phyloP scores from a whole-genome alignment of 2,797 vertebrate species.

The Poeciliopsis paucimaculata region DNA sequence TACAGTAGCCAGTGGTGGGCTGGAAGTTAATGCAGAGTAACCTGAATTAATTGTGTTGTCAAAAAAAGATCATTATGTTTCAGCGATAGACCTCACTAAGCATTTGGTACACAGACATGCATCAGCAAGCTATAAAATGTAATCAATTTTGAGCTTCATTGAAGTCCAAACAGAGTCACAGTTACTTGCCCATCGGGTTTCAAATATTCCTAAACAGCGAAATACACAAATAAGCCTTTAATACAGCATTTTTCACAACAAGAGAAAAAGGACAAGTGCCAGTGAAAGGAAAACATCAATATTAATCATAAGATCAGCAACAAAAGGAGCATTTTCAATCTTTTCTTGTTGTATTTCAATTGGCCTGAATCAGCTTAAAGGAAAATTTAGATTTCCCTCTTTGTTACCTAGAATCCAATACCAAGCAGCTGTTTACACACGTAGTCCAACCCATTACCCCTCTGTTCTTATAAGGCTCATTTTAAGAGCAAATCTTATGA shows the following conservation, averaged over 20 bases:
- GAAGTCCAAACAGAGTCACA: conserved; percentile 18
- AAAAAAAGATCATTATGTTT: neutral
- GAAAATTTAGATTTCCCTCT: neutral
- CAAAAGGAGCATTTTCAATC: neutral
- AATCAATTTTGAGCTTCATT: conserved; percentile 20
- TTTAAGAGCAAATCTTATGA: conserved; percentile 7
- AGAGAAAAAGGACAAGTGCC: neutral
- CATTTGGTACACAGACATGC: conserved; percentile 29
- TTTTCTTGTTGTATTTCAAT: neutral
- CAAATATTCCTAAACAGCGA: conserved; percentile 9
- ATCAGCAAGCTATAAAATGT: conserved; percentile 26
- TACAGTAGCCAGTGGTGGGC: neutral
- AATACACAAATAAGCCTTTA: conserved; percentile 8
- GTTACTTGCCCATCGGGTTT: conserved; percentile 3
- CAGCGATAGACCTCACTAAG: conserved; percentile 1
- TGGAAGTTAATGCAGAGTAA: neutral
- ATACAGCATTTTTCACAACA: neutral
- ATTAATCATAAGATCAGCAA: neutral
- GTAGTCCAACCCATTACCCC: neutral
- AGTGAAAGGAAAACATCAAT: neutral
- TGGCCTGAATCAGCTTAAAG: neutral
- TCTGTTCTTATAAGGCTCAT: neutral
- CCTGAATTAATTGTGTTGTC: neutral
- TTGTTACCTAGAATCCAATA: neutral
- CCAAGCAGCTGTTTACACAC: neutral